Base-by-base conservation (phyloP, 2,797 vertebrate species). In the Pogonophryne albipinna region DNA sequence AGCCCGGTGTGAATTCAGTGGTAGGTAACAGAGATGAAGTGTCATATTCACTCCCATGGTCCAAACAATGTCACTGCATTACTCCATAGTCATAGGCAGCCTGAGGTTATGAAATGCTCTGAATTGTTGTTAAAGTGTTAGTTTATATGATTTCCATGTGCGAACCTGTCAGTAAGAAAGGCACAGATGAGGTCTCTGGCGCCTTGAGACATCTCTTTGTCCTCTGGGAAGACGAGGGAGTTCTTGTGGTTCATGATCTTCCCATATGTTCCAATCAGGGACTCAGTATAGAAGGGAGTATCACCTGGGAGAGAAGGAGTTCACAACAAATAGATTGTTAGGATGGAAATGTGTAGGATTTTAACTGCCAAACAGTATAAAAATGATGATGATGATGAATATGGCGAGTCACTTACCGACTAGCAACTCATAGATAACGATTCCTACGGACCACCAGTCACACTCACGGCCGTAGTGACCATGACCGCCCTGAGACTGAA, bases 231-330 rank as follows among this genome's bases (percentile, higher is more conserved):
- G 82, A 92, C 86, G 0, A 99, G 91, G 3, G 96, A 93, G 86
- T 98, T 99, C 90, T 98, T 97, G 88, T 99, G 96, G 95, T 98
- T 97, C 98, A 99, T 99, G 92, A 99, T 99, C 94, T 99, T 99
- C 89, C 98, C 97, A 0, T 99, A 99, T 0, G 98, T 99, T 90
- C 98, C 98, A 59, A 99, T 97, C 73, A 99, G 89, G 0, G 98
- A 99, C 90, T 99, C 98, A 0, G 98, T 96, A 81, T 99, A 99
- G 94, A 99, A 99, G 5, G 98, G 98, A 76, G 98, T 99, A 83
- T 99, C 98, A 0, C 97, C 98, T 99, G 86, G 3, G 14, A 7
- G 15, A 42, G 6, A 49, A 15, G 0, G 1, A 4, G 3, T 20
- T 10, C 27, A 4, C 27, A 27, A 27, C 27, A 27, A 38, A 31